Conservation (phyloP, 2,888 invertebrate genomes). For the Scaptodrosophila latifasciaeformis region DNA sequence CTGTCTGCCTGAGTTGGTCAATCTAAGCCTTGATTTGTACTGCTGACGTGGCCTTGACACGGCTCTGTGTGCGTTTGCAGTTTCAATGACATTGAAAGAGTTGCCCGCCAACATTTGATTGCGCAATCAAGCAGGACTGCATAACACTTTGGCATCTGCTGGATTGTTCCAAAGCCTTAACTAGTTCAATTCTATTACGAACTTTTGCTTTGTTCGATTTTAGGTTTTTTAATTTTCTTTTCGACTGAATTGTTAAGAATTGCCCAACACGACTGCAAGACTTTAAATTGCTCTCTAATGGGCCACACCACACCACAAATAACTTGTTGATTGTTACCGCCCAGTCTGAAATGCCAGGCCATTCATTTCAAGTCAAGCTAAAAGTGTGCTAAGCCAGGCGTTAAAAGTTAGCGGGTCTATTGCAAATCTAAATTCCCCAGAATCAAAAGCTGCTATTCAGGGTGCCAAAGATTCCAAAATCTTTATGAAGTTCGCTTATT, state of each 20-base stretch:
- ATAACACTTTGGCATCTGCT: background rate
- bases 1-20: constrained; percentile 40
- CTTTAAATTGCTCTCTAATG: constrained; percentile 38
- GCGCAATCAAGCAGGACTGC: constrained; percentile 32
- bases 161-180: no score
- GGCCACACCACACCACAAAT: constrained; percentile 15
- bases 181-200: no score
- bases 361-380: background rate
- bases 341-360: background rate
- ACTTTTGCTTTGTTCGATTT: no score
- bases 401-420: background rate
- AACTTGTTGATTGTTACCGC: constrained; percentile 24
- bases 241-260: no score
- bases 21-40: constrained; percentile 34
- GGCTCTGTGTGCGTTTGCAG: constrained; percentile 32
- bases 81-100: constrained; percentile 64
- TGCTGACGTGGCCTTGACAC: constrained; percentile 50
- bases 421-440: no score
- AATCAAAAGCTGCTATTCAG: no score
- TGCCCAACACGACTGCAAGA: no score
- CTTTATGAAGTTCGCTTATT: no score
- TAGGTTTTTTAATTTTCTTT: no score
- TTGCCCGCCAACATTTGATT: constrained; percentile 33
- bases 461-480: no score
- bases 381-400: background rate